Conservation (phyloP, 2,113 vertebrate species). For the Vidua macroura region DNA sequence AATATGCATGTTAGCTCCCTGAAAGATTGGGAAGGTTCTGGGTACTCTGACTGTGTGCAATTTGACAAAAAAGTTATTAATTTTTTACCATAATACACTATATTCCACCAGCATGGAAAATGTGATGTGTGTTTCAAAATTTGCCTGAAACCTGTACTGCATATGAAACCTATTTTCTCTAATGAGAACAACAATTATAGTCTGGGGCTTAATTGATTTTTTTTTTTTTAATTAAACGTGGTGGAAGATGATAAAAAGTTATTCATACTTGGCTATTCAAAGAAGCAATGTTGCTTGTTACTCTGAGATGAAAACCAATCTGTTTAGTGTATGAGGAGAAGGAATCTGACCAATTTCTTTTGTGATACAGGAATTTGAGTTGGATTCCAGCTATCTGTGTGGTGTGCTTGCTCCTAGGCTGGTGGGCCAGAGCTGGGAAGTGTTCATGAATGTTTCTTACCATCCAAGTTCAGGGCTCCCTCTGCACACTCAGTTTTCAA, state of each 20-base stretch:
- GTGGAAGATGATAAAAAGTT: not conserved
- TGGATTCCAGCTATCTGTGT: not conserved
- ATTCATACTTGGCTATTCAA: not conserved
- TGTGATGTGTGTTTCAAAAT: not conserved
- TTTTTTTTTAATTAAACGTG: fast-evolving
- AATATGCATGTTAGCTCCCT: not conserved
- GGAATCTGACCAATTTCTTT: not conserved
- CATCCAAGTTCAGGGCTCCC: not conserved
- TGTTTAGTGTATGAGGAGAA: not conserved
- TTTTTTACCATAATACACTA: not conserved
- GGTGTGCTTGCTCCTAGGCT: not conserved
- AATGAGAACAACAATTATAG: not conserved
- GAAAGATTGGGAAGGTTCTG: not conserved
- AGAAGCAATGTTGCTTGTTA: not conserved
- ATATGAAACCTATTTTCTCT: not conserved
- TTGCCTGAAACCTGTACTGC: not conserved
- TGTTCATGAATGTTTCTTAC: fast-evolving
- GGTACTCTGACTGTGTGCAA: not conserved
- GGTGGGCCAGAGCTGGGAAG: not conserved
- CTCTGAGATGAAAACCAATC: not conserved
- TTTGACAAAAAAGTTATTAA: not conserved
- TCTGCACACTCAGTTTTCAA: not conserved
- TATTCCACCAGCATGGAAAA: not conserved
- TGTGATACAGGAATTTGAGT: not conserved
- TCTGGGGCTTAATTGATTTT: not conserved